Percentiles rank a stretch among this genome's conserved stretches.
phyloP scores from a whole-genome alignment of 2,113 vertebrate genomes.

The Acanthochromis polyacanthus region DNA sequence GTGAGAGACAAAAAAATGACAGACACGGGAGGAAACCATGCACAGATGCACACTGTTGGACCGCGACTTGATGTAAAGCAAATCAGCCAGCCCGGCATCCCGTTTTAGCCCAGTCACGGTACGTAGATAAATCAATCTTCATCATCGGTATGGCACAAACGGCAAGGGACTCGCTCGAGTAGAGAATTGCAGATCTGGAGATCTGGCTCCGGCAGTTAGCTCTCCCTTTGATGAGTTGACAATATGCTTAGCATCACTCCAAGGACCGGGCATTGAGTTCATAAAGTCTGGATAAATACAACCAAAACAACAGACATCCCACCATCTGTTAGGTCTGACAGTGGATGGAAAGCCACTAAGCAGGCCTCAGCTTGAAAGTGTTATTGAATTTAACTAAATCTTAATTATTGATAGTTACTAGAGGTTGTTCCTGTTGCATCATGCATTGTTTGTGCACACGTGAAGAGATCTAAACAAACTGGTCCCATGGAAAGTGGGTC shows the following conservation, averaged over 20 bases:
- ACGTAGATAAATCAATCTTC: constrained; percentile 56
- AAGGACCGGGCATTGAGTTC: constrained; percentile 65
- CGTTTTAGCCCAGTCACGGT: constrained; percentile 53
- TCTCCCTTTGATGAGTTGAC: constrained; percentile 67
- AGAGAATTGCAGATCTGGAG: constrained; percentile 40
- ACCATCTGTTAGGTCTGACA: constrained; percentile 39
- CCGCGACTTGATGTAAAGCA: constrained; percentile 15
- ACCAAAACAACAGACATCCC: constrained; percentile 43
- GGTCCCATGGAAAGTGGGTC: constrained; percentile 64
- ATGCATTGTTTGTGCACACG: not conserved
- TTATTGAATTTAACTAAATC: constrained; percentile 16
- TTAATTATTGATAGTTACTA: not conserved
- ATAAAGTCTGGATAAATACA: constrained; percentile 55
- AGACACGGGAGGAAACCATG: constrained; percentile 24
- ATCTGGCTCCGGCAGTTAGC: constrained; percentile 23
- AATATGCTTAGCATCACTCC: constrained; percentile 55
- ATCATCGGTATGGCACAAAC: constrained; percentile 49
- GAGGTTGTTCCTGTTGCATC: constrained; percentile 4
- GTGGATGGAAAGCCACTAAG: constrained; percentile 6
- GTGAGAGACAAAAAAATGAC: constrained; percentile 28
- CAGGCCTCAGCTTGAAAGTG: not conserved
- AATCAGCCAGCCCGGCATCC: constrained; percentile 36
- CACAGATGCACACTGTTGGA: constrained; percentile 36
- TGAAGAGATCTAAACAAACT: constrained; percentile 5
- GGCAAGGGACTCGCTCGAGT: constrained; percentile 14